These are phyloP conservation scores for Leptinotarsa juncta DNA, from an alignment of 2,888 invertebrate species.

Conservation along the genomic window DNA sequence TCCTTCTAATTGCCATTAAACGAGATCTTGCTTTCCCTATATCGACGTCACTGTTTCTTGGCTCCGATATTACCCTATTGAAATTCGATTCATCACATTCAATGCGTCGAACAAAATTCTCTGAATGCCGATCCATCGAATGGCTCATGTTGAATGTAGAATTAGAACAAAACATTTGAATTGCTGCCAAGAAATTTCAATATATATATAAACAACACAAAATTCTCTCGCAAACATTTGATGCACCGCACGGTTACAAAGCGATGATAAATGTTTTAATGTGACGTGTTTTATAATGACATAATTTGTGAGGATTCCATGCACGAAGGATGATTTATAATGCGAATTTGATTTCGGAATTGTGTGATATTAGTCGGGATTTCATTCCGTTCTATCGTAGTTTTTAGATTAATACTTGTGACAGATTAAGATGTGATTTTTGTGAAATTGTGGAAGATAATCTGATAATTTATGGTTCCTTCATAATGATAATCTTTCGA, in stretches of 20 bases:
- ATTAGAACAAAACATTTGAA: conserved; percentile 20
- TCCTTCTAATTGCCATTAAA: too few relatives aligned
- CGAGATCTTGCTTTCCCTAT: too few relatives aligned
- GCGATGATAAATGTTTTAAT: neutral
- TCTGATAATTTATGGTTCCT: too few relatives aligned
- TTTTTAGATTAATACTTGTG: too few relatives aligned
- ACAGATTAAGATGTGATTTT: too few relatives aligned
- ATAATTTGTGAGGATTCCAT: conserved; percentile 4
- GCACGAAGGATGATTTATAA: neutral
- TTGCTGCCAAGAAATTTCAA: conserved; percentile 15
- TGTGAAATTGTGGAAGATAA: too few relatives aligned
- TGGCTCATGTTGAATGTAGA: conserved; percentile 4
- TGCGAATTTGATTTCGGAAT: neutral
- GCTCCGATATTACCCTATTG: conserved; percentile 1
- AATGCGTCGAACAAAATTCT: conserved; percentile 3
- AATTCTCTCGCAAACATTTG: conserved; percentile 1
- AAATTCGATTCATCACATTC: conserved; percentile 11
- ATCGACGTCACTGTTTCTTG: neutral
- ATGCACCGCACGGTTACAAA: neutral
- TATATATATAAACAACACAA: conserved; percentile 5
- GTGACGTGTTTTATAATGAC: neutral
- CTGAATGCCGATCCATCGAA: conserved; percentile 10
- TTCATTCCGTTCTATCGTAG: too few relatives aligned
- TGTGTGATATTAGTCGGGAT: neutral
- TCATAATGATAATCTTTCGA: too few relatives aligned